Conservation (phyloP, 2,888 invertebrate genomes). For the Arge pagana region DNA sequence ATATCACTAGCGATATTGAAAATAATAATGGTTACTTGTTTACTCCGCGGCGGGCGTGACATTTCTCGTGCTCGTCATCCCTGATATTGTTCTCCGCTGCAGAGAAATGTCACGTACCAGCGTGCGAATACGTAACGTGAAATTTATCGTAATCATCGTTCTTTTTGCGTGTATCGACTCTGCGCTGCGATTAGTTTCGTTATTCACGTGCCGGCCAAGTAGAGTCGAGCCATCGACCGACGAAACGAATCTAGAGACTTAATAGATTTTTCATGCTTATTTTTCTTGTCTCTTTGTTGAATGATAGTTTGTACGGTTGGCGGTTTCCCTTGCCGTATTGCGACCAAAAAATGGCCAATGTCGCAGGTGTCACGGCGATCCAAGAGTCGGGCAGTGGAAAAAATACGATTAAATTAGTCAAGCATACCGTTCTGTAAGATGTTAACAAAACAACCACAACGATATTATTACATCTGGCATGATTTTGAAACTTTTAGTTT, state of each 20-base stretch:
- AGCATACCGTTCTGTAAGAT: constrained; percentile 58
- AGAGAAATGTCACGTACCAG: too few relatives aligned
- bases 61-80: too few relatives aligned
- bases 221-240: too few relatives aligned
- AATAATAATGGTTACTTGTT: too few relatives aligned
- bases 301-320: constrained; percentile 89
- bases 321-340: constrained; percentile 96
- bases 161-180: too few relatives aligned
- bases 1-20: too few relatives aligned
- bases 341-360: constrained; percentile 80
- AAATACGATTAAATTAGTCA: constrained; percentile 58
- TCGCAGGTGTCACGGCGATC: constrained; percentile 57
- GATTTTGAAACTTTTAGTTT: too few relatives aligned
- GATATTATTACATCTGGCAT: constrained; percentile 50
- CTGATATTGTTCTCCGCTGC: too few relatives aligned
- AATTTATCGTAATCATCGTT: constrained; percentile 11
- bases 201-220: too few relatives aligned
- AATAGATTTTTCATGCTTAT: constrained; percentile 22
- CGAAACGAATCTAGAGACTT: constrained; percentile 1
- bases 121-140: too few relatives aligned
- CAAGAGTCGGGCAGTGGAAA: constrained; percentile 58
- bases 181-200: too few relatives aligned
- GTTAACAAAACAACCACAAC: constrained; percentile 24
- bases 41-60: too few relatives aligned
- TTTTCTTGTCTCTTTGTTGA: constrained; percentile 47